Conservation (phyloP, 2,797 vertebrate species). For the Sebastes cheni region DNA sequence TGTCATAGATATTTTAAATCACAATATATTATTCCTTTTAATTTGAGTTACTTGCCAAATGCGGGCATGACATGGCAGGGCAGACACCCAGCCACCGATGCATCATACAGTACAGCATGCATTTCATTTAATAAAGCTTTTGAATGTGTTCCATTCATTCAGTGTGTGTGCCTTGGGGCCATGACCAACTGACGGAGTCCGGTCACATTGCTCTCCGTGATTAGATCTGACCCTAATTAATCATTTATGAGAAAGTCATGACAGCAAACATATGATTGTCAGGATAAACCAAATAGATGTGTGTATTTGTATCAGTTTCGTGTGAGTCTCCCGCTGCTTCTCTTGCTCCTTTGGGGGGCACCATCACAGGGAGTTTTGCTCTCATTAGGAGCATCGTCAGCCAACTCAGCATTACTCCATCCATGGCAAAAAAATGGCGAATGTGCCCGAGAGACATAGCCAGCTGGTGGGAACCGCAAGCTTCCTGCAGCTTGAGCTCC, state of each 20-base stretch:
- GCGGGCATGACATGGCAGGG: background rate
- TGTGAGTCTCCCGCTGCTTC: constrained; percentile 15
- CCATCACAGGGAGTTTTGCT: constrained; percentile 51
- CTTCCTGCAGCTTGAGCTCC: constrained; percentile 16
- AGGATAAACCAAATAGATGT: constrained; percentile 12
- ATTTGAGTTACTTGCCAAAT: constrained; percentile 21
- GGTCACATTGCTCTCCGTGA: constrained; percentile 39
- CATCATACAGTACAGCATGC: constrained; percentile 15
- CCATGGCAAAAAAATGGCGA: constrained; percentile 49
- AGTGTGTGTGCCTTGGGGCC: background rate
- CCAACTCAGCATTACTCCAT: constrained; percentile 48
- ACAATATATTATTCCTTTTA: constrained; percentile 9
- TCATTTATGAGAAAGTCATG: constrained; percentile 24
- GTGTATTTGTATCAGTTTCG: background rate
- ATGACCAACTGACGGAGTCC: constrained; percentile 22
- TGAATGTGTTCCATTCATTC: constrained; percentile 16
- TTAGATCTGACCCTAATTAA: constrained; percentile 37
- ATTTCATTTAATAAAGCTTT: constrained; percentile 45
- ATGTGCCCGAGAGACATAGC: background rate
- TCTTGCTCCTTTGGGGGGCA: constrained; percentile 43
- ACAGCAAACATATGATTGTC: constrained; percentile 11
- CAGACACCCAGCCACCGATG: constrained; percentile 29
- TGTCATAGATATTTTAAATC: constrained; percentile 19
- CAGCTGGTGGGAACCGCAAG: constrained; percentile 29
- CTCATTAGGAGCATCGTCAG: constrained; percentile 50